Evolutionary conservation across 2,888 invertebrate genomes (phyloP), one percentile per base, ranked within the genome.

Genomic region (Phengaris arion): DNA sequence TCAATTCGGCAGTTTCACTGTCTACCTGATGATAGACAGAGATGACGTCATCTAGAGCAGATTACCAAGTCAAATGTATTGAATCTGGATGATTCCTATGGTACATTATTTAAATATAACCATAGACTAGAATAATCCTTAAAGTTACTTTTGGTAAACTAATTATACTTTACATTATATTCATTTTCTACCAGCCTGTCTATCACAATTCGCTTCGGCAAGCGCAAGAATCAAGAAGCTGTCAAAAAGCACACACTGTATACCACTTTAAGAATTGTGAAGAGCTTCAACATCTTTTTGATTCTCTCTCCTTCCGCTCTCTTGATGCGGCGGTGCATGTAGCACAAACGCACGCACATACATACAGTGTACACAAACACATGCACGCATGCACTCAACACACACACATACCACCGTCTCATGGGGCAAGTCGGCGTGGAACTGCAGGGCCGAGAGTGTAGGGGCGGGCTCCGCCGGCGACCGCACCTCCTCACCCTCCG

Each of bases 341-440:
- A 35, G 35, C 35, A 35, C 35, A 35, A 35, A 35, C 35, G 4
- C 35, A 35, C 35, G 35, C 35, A 35, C 35, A 35, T 35, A 35
- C 35, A 35, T 35, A 35, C 35, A 35, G 35, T 35, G 35, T 35
- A 35, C 35, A 3, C 35, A 35, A 22, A 3, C 35, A 35, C 35
- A 35, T 35, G 35, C 35, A 35, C 35, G 35, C 35, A 35, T 4
- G 35, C 35, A 35, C 35, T 35, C 35, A 35, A 35, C 35, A 4
- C 8, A 68, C 68, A 77, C 77, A 93, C 95, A 86, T 94, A 97
- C 97, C 87, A 98, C 97, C 79, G 97, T 97, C 87, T 98, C 98
- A 79, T 97, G 97, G 0, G 97, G 98, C 82, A 97, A 91, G 85
- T 97, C 97, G 68, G 97, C 97, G 83, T 98, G 97, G 86, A 98